Evolutionary conservation across 2,113 vertebrate species (phyloP).

Genomic region (Dunckerocampus dactyliophorus): DNA sequence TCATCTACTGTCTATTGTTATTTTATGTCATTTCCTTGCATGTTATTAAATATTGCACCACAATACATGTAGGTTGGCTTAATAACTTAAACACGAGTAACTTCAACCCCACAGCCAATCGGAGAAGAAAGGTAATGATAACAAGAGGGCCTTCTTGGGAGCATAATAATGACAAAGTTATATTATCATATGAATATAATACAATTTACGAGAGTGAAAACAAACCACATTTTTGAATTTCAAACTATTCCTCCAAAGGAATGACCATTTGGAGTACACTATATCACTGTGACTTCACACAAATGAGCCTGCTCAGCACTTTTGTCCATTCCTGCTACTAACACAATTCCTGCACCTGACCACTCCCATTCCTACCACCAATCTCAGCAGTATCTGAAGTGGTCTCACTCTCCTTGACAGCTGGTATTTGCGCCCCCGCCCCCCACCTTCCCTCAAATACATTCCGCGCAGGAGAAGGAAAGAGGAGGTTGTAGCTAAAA

Average conservation of each 20-base stretch:
- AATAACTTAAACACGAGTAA: no score
- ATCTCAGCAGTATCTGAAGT: conserved; percentile 11
- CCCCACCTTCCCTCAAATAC: conserved; percentile 15
- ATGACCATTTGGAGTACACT: not conserved
- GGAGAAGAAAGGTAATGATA: no score
- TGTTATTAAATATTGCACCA: no score
- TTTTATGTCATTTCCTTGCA: no score
- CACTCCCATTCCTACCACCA: conserved; percentile 16
- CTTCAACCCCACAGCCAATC: no score
- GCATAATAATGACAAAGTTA: no score
- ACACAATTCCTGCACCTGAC: not conserved
- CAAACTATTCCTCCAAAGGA: not conserved
- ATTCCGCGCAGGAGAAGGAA: conserved; percentile 31
- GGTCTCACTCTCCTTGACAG: conserved; percentile 26
- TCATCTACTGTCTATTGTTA: no score
- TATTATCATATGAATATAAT: no score
- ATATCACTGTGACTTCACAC: conserved; percentile 24
- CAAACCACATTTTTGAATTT: not conserved
- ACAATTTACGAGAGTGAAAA: no score
- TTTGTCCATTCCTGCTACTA: not conserved
- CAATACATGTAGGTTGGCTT: no score
- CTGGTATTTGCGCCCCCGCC: conserved; percentile 23
- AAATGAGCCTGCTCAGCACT: conserved; percentile 4
- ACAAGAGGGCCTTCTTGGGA: no score
- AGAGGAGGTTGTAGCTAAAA: conserved; percentile 6